phyloP scores from a whole-genome alignment of 53 echinoderm and acorn worm species.

The Apostichopus leukothele region DNA sequence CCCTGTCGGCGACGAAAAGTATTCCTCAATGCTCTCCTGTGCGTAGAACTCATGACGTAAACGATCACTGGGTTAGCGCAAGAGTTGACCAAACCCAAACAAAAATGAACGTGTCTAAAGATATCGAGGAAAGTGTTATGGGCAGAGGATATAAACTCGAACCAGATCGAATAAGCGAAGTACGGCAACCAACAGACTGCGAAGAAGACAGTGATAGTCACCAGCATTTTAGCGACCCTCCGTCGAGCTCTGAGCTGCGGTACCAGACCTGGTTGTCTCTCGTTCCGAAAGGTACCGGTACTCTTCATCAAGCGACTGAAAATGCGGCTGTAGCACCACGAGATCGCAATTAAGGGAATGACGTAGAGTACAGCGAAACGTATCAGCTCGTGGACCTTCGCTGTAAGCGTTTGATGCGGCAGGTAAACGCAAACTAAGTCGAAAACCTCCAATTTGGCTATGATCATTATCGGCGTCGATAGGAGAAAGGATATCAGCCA shows the following conservation, averaged over 20 bases:
- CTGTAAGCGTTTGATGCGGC: slow-evolving; percentile 7
- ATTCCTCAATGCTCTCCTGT: slow-evolving; percentile 60
- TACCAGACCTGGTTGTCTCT: slow-evolving; percentile 64
- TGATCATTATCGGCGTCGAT: slow-evolving; percentile 62
- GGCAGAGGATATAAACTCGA: slow-evolving; percentile 25
- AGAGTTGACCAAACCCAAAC: slow-evolving; percentile 71
- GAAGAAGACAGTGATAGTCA: slow-evolving; percentile 64
- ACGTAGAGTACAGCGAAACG: slow-evolving; percentile 61
- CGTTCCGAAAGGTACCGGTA: slow-evolving; percentile 57
- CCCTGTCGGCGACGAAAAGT: slow-evolving; percentile 52
- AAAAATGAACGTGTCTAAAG: slow-evolving; percentile 63
- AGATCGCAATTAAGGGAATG: slow-evolving; percentile 60
- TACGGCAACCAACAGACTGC: slow-evolving; percentile 68
- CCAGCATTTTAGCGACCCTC: slow-evolving; percentile 61
- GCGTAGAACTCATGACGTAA: slow-evolving; percentile 82
- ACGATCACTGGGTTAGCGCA: slow-evolving; percentile 82
- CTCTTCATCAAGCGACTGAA: slow-evolving; percentile 58
- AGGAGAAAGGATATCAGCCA: slow-evolving; percentile 70
- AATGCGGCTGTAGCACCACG: slow-evolving; percentile 62
- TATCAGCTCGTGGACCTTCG: slow-evolving; percentile 51
- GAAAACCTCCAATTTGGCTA: slow-evolving; percentile 6
- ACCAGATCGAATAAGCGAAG: slow-evolving; percentile 58
- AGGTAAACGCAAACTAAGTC: slow-evolving; percentile 44
- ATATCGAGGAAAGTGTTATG: background rate
- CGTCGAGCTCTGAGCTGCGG: slow-evolving; percentile 69